Conservation (phyloP, 2,797 vertebrate species). For the Sphenopsis melanotis region DNA sequence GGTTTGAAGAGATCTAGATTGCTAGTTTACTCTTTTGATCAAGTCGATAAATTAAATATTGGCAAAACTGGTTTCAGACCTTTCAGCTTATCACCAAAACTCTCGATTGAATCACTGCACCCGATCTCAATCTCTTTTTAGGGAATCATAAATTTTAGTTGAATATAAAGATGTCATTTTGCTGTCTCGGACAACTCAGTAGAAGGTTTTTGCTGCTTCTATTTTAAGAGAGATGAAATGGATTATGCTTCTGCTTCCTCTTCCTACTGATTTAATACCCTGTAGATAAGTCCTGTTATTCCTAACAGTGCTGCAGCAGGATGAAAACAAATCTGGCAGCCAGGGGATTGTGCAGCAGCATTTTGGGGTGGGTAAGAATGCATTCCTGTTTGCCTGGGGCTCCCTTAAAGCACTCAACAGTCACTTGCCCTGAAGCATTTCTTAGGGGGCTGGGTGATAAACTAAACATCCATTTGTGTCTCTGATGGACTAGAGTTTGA, state of each 20-base stretch:
- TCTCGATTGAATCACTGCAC: background rate
- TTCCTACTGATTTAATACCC: background rate
- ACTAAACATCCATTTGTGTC: background rate
- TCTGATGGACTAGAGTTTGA: background rate
- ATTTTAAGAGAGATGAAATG: background rate
- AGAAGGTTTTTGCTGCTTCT: slow-evolving; percentile 1
- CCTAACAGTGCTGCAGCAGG: background rate
- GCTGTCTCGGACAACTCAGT: background rate
- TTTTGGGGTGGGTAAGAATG: background rate
- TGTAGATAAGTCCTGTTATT: background rate
- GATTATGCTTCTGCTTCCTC: background rate
- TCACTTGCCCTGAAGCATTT: background rate
- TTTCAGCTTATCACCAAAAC: background rate
- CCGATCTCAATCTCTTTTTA: background rate
- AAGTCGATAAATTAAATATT: background rate
- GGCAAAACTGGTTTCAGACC: background rate
- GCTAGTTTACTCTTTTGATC: slow-evolving; percentile 61
- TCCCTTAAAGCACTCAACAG: background rate
- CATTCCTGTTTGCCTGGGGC: background rate
- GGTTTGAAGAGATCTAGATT: slow-evolving; percentile 62
- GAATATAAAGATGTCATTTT: background rate
- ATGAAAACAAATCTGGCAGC: background rate
- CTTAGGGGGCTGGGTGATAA: background rate
- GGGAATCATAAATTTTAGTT: background rate
- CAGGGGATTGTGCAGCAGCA: background rate